phyloP scores from a whole-genome alignment of 2,888 invertebrate species.

The Andrena praecox region DNA sequence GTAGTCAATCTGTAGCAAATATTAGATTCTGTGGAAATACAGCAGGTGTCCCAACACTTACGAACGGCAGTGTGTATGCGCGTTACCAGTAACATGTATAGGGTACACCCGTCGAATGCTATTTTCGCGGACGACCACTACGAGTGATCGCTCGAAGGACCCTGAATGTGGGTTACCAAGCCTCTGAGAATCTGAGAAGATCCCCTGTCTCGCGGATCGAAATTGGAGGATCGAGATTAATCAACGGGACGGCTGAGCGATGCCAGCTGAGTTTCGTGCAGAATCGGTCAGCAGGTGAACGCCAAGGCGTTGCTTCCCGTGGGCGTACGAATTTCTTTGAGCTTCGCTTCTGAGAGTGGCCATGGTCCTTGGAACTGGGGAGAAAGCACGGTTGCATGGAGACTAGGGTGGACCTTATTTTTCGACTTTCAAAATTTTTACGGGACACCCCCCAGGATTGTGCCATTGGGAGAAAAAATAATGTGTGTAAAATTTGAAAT shows the following conservation, averaged over 20 bases:
- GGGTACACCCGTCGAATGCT: constrained; percentile 42
- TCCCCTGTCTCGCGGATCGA: constrained; percentile 32
- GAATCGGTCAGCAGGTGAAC: neutral
- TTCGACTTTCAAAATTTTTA: too few relatives aligned
- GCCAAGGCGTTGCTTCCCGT: constrained; percentile 21
- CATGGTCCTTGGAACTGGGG: neutral
- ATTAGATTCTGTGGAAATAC: too few relatives aligned
- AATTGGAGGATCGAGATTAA: constrained; percentile 44
- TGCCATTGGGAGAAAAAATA: too few relatives aligned
- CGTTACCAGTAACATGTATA: neutral
- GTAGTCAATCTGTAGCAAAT: too few relatives aligned
- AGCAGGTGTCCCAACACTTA: too few relatives aligned
- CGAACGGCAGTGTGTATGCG: neutral
- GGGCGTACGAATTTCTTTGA: constrained; percentile 15
- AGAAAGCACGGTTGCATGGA: too few relatives aligned
- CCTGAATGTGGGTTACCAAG: constrained; percentile 62
- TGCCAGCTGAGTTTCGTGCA: neutral
- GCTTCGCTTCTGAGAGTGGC: neutral
- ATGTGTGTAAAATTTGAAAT: too few relatives aligned
- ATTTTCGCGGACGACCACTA: constrained; percentile 56
- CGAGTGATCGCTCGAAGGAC: constrained; percentile 59
- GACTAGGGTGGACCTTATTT: too few relatives aligned
- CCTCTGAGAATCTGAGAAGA: constrained; percentile 3
- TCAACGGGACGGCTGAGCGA: constrained; percentile 12
- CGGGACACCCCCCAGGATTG: too few relatives aligned